Percentiles rank a stretch among this genome's conserved stretches.
Conservation (phyloP, 1,140 invertebrate genomes). For the Anastrepha obliqua region DNA sequence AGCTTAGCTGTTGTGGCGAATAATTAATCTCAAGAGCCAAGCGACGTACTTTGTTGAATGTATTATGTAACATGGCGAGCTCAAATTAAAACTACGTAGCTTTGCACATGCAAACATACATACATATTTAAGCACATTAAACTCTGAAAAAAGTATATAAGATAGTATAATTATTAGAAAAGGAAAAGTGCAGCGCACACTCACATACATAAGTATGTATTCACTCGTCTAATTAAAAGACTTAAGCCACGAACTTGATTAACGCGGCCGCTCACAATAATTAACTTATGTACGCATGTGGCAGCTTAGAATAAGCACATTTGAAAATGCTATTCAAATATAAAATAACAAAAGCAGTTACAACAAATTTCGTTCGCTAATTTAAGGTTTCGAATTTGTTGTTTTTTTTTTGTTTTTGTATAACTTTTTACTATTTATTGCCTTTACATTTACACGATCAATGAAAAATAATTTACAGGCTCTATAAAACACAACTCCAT, state of each 20-base stretch:
- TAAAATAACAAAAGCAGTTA: neutral
- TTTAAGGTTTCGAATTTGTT: neutral
- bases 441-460: neutral
- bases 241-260: constrained; percentile 55
- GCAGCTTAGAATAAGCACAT: neutral
- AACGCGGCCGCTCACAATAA: neutral
- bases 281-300: neutral
- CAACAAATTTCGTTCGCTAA: neutral
- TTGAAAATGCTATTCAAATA: neutral
- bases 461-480: neutral
- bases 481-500: no score
- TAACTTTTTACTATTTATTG: neutral
- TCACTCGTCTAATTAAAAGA: constrained; percentile 29
- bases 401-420: neutral
- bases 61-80: neutral
- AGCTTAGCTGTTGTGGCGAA: neutral
- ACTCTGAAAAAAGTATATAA: no score
- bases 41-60: neutral
- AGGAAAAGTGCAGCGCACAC: no score
- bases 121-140: neutral
- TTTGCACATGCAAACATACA: no score
- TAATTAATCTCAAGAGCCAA: constrained; percentile 6
- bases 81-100: neutral
- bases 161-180: no score
- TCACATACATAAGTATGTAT: no score